Percentiles rank a stretch among this genome's conserved stretches.
These are phyloP conservation scores for Antedon mediterranea DNA, from an alignment of 53 echinoderm and acorn worm species.

Conservation along the genomic window DNA sequence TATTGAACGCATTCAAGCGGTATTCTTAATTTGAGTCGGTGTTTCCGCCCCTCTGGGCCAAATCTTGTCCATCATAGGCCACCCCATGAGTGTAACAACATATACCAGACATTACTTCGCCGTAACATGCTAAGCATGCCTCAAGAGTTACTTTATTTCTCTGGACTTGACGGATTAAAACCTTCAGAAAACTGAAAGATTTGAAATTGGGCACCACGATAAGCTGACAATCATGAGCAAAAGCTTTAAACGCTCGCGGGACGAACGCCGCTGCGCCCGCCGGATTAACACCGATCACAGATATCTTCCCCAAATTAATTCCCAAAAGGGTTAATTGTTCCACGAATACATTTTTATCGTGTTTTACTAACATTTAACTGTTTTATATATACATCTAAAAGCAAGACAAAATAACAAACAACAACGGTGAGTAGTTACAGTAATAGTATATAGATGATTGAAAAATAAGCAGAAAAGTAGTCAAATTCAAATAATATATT, in stretches of 20 bases:
- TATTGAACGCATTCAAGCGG: neutral
- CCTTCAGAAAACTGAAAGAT: neutral
- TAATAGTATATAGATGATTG: no score
- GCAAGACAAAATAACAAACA: no score
- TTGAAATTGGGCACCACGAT: neutral
- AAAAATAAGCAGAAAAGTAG: no score
- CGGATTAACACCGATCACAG: neutral
- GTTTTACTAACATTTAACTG: no score
- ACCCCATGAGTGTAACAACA: neutral
- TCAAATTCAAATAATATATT: no score
- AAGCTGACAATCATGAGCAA: neutral
- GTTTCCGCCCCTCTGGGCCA: neutral
- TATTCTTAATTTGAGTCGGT: neutral
- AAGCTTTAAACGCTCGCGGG: neutral
- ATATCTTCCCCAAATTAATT: neutral
- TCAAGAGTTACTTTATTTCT: neutral
- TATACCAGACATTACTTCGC: neutral
- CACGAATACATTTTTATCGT: neutral
- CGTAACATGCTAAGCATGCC: neutral
- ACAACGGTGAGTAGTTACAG: no score
- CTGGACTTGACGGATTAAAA: neutral
- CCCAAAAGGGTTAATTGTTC: neutral
- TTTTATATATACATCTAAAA: no score
- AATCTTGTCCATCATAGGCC: neutral
- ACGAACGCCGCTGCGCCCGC: neutral